Conservation (phyloP, 2,797 vertebrate species). For the Lindbergichthys nudifrons region DNA sequence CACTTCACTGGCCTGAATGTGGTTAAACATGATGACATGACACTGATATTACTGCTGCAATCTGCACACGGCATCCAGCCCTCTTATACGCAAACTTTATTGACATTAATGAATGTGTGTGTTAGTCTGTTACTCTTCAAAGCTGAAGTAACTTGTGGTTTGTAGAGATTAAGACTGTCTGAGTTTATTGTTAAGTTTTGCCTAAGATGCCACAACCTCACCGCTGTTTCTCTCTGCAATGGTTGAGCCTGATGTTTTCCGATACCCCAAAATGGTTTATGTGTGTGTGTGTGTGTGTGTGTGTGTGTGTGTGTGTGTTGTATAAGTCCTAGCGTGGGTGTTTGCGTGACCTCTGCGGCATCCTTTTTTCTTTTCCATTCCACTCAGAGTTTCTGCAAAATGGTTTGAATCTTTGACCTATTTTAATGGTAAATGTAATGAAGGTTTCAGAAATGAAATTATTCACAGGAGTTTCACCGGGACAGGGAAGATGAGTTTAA, state of each 20-base stretch:
- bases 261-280: slow-evolving; percentile 30
- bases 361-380: slow-evolving; percentile 51
- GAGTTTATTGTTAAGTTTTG: slow-evolving; percentile 30
- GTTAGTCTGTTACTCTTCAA: slow-evolving; percentile 17
- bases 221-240: slow-evolving; percentile 21
- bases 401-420: slow-evolving; percentile 38
- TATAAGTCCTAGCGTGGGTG: slow-evolving; percentile 8
- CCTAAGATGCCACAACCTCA: slow-evolving; percentile 33
- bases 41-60: slow-evolving; percentile 29
- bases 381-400: slow-evolving; percentile 31
- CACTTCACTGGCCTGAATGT: slow-evolving; percentile 37
- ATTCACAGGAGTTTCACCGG: neutral
- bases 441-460: slow-evolving; percentile 40
- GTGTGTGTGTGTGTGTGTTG: neutral
- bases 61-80: slow-evolving; percentile 16
- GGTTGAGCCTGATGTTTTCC: slow-evolving; percentile 53
- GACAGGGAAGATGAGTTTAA: slow-evolving; percentile 21
- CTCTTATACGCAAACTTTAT: neutral
- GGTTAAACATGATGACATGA: slow-evolving; percentile 12
- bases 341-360: slow-evolving; percentile 35
- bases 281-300: slow-evolving; percentile 1
- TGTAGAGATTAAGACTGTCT: neutral
- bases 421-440: slow-evolving; percentile 22
- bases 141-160: neutral
- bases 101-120: neutral